Evolutionary conservation across 2,113 vertebrate genomes (phyloP).

Genomic region (Mystacornis crossleyi): DNA sequence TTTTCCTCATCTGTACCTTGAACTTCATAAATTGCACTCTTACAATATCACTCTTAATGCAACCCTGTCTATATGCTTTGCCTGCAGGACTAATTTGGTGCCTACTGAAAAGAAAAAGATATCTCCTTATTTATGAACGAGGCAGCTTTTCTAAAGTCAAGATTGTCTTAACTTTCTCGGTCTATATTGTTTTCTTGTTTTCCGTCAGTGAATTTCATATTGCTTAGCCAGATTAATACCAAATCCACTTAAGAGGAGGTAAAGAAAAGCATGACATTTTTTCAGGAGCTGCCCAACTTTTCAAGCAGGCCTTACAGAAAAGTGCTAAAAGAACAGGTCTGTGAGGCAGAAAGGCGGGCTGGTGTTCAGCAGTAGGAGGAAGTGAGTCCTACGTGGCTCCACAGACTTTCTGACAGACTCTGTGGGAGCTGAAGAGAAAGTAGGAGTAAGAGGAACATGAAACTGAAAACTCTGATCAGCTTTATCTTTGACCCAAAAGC

Average conservation of each 20-base stretch:
- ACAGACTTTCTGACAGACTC: background rate
- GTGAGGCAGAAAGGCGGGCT: background rate
- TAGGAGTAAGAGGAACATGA: background rate
- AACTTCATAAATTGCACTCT: background rate
- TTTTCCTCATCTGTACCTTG: background rate
- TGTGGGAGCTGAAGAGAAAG: background rate
- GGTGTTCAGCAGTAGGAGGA: background rate
- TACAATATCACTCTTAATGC: background rate
- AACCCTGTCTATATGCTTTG: background rate
- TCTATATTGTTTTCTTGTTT: background rate
- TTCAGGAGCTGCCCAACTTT: background rate
- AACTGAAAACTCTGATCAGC: background rate
- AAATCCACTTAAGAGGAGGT: background rate
- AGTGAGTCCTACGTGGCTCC: rapidly evolving
- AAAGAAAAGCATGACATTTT: background rate
- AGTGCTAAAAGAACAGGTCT: background rate
- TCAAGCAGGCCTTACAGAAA: background rate
- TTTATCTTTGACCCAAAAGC: background rate
- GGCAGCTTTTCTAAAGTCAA: background rate
- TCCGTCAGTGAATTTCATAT: background rate
- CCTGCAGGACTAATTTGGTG: background rate
- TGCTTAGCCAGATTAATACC: background rate
- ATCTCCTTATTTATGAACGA: rapidly evolving
- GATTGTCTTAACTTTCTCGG: background rate
- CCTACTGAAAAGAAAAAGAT: background rate